phyloP scores from a whole-genome alignment of 1,140 invertebrate genomes.

The Pseudomyrmex concolor region DNA sequence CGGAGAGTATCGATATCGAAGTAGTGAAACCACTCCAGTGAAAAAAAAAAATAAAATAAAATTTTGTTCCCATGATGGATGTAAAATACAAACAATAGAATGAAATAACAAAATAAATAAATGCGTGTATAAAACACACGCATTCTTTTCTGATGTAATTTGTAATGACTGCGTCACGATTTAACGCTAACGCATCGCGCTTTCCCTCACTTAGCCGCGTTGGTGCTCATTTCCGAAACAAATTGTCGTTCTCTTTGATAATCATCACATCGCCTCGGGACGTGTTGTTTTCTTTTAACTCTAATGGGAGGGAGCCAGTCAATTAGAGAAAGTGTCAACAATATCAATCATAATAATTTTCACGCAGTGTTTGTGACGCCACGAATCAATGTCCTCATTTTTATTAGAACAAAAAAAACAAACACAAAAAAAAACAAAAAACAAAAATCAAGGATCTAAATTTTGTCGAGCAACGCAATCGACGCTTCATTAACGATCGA shows the following conservation, averaged over 20 bases:
- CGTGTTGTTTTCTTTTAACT: too few species aligned
- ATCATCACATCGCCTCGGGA: too few species aligned
- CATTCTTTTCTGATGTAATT: too few species aligned
- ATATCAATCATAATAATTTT: neutral
- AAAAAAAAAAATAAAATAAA: neutral
- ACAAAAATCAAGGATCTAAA: neutral
- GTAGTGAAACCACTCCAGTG: neutral
- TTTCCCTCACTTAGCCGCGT: too few species aligned
- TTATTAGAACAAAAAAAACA: neutral
- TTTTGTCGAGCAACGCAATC: conserved; percentile 42
- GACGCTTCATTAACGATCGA: conserved; percentile 65
- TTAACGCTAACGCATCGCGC: too few species aligned
- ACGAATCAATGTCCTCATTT: neutral
- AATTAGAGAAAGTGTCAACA: too few species aligned
- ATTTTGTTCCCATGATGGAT: neutral
- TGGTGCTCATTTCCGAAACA: too few species aligned
- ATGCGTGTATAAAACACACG: neutral
- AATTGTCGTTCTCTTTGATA: too few species aligned
- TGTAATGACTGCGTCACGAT: too few species aligned
- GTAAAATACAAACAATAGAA: neutral
- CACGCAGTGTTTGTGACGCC: too few species aligned
- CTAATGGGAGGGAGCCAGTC: too few species aligned
- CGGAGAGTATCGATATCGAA: conserved; percentile 7
- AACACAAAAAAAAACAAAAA: too few species aligned
- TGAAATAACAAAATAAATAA: neutral